Conservation (phyloP, 2,888 invertebrate genomes). For the Amphipoea lucens region DNA sequence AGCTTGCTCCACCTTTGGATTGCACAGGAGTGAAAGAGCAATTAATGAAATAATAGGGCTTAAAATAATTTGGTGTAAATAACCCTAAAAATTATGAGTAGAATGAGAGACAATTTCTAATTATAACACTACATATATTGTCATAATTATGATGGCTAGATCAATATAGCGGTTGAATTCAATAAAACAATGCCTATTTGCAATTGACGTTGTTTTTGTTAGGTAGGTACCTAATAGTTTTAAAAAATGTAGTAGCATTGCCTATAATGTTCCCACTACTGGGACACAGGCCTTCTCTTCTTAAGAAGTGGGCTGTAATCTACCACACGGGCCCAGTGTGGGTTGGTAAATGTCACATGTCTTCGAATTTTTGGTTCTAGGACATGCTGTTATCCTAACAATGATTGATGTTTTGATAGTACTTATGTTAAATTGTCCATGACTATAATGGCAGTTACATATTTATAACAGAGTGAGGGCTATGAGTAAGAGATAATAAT, state of each 20-base stretch:
- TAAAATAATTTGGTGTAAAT: background rate
- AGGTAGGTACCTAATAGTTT: background rate
- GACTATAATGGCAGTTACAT: background rate
- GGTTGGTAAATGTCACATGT: background rate
- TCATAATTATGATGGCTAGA: background rate
- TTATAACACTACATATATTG: background rate
- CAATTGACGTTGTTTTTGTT: conserved; percentile 2
- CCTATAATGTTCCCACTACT: background rate
- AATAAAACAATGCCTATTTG: background rate
- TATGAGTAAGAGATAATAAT: background rate
- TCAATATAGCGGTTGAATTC: background rate
- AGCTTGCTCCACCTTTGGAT: background rate
- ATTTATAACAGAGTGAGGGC: background rate
- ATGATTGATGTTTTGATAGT: background rate
- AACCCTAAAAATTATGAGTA: background rate
- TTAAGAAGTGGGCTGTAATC: background rate
- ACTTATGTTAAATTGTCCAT: background rate
- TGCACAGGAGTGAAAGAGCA: background rate
- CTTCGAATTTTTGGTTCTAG: background rate
- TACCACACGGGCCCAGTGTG: no score
- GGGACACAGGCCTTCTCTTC: background rate
- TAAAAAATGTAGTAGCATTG: background rate
- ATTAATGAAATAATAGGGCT: background rate
- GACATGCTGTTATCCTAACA: no score
- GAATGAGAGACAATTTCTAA: background rate